Conservation (phyloP, 2,113 vertebrate species). For the Hippocampus comes region DNA sequence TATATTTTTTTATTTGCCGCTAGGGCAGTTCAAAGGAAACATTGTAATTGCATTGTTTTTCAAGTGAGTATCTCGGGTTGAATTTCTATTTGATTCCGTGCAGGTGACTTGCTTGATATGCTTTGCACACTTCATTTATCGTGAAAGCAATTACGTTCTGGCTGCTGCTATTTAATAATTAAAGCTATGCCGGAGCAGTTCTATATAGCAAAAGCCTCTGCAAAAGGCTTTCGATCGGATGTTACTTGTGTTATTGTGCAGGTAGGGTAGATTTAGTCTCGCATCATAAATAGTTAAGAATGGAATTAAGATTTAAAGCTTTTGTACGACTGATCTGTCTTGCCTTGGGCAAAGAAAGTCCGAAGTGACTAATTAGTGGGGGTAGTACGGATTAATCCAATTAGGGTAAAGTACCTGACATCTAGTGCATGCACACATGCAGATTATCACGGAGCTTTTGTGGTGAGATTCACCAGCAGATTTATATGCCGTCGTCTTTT, state of each 20-base stretch:
- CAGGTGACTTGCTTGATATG: conserved; percentile 22
- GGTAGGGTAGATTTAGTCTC: background rate
- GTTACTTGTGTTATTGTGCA: conserved; percentile 19
- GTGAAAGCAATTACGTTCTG: conserved; percentile 21
- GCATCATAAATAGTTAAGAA: background rate
- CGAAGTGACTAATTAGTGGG: conserved; percentile 16
- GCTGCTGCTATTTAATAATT: conserved; percentile 19
- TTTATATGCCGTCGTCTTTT: conserved; percentile 25
- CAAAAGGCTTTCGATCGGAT: background rate
- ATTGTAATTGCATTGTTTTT: conserved; percentile 38
- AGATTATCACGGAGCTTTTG: conserved; percentile 22
- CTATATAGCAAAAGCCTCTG: background rate
- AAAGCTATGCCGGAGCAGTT: background rate
- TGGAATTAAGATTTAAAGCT: background rate
- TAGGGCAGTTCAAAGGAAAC: conserved; percentile 34
- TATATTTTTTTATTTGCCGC: conserved; percentile 11
- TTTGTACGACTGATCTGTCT: conserved; percentile 8
- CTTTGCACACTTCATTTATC: conserved; percentile 22
- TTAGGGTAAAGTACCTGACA: conserved; percentile 39
- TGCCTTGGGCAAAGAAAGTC: conserved; percentile 10
- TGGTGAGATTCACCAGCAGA: conserved; percentile 13
- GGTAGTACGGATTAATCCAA: conserved; percentile 42
- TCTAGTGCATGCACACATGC: conserved; percentile 20
- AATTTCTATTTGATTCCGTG: conserved; percentile 10
- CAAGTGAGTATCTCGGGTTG: conserved; percentile 23